A percentile compares a stretch with the other conserved stretches of the same genome.
Evolutionary conservation across 2,797 vertebrate species (phyloP).

Genomic region (Delichon dasypus): DNA sequence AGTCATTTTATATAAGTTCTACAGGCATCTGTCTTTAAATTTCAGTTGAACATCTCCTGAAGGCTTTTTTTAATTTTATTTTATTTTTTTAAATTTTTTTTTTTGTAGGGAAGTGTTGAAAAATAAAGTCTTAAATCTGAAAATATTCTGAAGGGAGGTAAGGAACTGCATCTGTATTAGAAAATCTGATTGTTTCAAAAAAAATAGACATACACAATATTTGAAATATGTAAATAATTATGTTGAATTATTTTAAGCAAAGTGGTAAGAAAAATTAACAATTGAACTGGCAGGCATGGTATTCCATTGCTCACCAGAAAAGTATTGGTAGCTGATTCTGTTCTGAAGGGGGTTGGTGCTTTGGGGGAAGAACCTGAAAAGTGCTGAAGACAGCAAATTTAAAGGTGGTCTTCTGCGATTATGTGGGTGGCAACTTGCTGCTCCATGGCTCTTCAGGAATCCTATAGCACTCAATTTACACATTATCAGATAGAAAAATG

Average conservation of each 20-base stretch:
- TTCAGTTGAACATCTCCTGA: neutral
- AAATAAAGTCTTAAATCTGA: neutral
- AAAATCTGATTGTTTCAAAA: neutral
- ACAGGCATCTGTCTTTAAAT: neutral
- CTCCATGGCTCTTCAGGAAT: neutral
- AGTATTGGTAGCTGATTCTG: neutral
- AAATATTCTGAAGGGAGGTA: neutral
- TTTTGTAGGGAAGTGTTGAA: neutral
- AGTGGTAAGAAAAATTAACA: neutral
- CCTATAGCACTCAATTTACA: neutral
- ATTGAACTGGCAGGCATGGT: rapidly evolving
- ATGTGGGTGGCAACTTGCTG: neutral
- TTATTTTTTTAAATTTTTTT: neutral
- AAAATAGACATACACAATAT: neutral
- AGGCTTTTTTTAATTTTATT: neutral
- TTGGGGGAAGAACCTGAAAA: neutral
- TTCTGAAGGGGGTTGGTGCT: neutral
- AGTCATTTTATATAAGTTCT: neutral
- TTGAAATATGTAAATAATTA: neutral
- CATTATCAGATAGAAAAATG: neutral
- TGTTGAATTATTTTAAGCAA: neutral
- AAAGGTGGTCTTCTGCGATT: neutral
- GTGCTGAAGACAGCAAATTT: neutral
- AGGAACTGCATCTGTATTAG: neutral
- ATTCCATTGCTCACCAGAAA: neutral